phyloP scores from a whole-genome alignment of 2,113 vertebrate genomes.

The Malurus cyaneus region DNA sequence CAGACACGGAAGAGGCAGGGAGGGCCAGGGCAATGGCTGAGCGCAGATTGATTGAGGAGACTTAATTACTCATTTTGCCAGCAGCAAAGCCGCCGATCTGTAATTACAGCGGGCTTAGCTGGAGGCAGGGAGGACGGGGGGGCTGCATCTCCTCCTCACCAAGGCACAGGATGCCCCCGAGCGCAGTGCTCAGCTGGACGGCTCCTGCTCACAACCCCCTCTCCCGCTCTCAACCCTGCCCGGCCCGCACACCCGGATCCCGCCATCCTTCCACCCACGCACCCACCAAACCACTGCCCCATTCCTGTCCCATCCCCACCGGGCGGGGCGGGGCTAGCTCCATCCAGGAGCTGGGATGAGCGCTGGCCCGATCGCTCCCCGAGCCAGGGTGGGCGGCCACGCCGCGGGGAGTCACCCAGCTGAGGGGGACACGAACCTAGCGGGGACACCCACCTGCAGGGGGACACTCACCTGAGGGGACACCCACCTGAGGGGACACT shows the following conservation, averaged over 20 bases:
- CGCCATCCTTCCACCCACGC: accelerated
- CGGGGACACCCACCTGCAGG: no score
- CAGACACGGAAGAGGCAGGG: background rate
- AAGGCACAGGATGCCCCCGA: background rate
- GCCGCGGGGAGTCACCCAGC: constrained; percentile 68
- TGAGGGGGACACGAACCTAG: constrained; percentile 23
- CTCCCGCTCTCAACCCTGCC: background rate
- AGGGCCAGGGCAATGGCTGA: background rate
- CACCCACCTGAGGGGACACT: no score
- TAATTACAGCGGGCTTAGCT: constrained; percentile 19
- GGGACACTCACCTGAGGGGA: no score
- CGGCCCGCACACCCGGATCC: background rate
- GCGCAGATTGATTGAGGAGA: background rate
- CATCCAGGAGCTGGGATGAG: background rate
- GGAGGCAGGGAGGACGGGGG: background rate
- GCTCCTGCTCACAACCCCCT: background rate
- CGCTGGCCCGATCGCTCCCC: accelerated
- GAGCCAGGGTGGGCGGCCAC: background rate
- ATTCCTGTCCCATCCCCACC: background rate
- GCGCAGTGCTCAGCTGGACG: accelerated
- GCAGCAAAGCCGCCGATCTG: constrained; percentile 2
- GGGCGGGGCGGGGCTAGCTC: accelerated
- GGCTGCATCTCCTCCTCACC: background rate
- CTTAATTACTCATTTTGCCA: constrained; percentile 6
- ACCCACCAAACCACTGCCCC: background rate